Evolutionary conservation across 1,140 invertebrate species (phyloP).

Genomic region (Ceratosolen fusciceps): DNA sequence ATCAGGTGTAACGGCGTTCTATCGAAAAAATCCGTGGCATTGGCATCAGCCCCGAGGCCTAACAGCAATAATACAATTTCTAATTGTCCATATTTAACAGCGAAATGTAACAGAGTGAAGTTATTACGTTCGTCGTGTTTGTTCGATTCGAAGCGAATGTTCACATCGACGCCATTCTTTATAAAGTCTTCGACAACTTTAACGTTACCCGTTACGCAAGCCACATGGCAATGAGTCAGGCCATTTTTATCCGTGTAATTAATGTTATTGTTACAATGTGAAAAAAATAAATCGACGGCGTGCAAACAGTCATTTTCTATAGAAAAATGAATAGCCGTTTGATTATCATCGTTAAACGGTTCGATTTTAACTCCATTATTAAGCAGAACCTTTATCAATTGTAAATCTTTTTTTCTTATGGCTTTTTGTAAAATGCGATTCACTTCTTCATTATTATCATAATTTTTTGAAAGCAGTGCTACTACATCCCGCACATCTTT

Average conservation of each 20-base stretch:
- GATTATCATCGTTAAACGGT: neutral
- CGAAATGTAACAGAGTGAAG: constrained; percentile 17
- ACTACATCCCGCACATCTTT: neutral
- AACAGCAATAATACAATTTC: neutral
- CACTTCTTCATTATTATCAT: neutral
- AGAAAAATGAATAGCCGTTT: neutral
- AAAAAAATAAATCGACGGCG: neutral
- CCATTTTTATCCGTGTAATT: constrained; percentile 4
- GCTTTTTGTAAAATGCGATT: constrained; percentile 4
- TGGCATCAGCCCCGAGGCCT: neutral
- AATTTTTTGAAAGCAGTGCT: too few relatives aligned
- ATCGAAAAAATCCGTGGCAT: neutral
- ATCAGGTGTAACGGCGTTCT: neutral
- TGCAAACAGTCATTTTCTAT: neutral
- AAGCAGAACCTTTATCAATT: neutral
- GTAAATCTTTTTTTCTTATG: neutral
- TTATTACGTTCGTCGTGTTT: neutral
- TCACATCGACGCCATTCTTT: neutral
- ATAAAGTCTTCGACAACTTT: too few relatives aligned
- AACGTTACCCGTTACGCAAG: too few relatives aligned
- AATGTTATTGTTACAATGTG: neutral
- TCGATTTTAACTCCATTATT: neutral
- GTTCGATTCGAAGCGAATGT: neutral
- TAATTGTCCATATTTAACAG: neutral
- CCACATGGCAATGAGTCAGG: neutral